These are phyloP conservation scores for Otus sunia DNA, from an alignment of 2,113 vertebrate genomes.

Conservation along the genomic window DNA sequence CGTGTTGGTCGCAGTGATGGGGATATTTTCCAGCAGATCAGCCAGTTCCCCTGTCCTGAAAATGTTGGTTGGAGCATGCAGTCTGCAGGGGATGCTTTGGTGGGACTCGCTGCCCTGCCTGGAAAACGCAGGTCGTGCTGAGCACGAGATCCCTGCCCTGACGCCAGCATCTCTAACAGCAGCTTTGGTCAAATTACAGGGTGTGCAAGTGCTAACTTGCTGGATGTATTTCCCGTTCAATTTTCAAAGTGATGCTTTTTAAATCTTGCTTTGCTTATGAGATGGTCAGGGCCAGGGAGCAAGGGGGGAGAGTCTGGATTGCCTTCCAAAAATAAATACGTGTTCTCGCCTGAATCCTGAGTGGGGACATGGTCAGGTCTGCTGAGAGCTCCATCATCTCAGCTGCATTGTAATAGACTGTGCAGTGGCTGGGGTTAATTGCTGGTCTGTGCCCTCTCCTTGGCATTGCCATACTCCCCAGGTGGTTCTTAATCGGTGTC, in stretches of 20 bases:
- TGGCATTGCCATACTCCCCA: rapidly evolving
- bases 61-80: neutral
- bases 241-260: constrained; percentile 43
- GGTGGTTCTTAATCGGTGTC: neutral
- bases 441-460: neutral
- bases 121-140: neutral
- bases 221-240: neutral
- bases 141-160: neutral
- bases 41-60: neutral
- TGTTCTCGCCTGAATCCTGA: neutral
- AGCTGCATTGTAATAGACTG: rapidly evolving
- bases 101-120: neutral
- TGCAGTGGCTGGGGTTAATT: neutral
- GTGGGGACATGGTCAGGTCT: neutral
- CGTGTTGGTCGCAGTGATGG: neutral
- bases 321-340: neutral
- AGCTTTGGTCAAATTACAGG: neutral
- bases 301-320: neutral
- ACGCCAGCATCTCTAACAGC: constrained; percentile 27
- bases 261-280: neutral
- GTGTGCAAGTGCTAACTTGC: neutral
- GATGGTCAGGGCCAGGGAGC: neutral
- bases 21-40: neutral
- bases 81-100: neutral
- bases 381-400: neutral